Base-by-base conservation (phyloP, 23 tunicate species). In the Diplosoma virens region DNA sequence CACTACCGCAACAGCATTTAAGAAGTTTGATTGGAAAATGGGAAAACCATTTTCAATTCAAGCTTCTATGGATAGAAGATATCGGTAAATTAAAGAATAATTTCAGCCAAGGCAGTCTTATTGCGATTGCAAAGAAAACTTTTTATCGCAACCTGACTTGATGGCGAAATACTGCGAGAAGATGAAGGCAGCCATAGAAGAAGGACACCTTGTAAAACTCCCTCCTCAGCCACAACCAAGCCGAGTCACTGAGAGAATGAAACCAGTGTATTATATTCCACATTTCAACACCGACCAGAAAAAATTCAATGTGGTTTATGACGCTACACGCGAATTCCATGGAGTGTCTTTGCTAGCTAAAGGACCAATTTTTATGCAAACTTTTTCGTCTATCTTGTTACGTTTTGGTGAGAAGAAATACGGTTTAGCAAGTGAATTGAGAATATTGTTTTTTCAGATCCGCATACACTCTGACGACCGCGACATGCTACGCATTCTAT, bases 301-400 rank as follows among this genome's bases (percentile, higher is more conserved):
- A 26, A 61, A 61, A n/a, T 29, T 61, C 35, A 28, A n/a, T 3
- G 34, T 61, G 9, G 69, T 61, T 3, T 61, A 61, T 22, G 69
- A 61, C 30, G 69, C 69, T 61, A 11, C 69, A 3, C 34, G 69
- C 6, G 34, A 61, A 61, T 61, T 27, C 21, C 34, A n/a, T 2
- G 69, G 69, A 27, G 30, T n/a, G 21, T 61, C 69, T 4, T 29
- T 29, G 35, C 35, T 61, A 17, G 35, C 3, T 29, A 28, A 35
- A 29, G 69, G 69, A 5, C 69, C 69, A 3, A 61, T 61, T 27
- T 61, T 61, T 35, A 27, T 61, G 69, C 69, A 61, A 35, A 27
- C 69, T 5, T 22, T 61, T 9, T 35, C 9, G 18, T 28, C 35
- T 27, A 29, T 29, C n/a, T 29, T 61, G 35, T 27, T 61, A 27